Base-by-base conservation (phyloP, 2,888 invertebrate species). In the Rambutsinella grinnellia region DNA sequence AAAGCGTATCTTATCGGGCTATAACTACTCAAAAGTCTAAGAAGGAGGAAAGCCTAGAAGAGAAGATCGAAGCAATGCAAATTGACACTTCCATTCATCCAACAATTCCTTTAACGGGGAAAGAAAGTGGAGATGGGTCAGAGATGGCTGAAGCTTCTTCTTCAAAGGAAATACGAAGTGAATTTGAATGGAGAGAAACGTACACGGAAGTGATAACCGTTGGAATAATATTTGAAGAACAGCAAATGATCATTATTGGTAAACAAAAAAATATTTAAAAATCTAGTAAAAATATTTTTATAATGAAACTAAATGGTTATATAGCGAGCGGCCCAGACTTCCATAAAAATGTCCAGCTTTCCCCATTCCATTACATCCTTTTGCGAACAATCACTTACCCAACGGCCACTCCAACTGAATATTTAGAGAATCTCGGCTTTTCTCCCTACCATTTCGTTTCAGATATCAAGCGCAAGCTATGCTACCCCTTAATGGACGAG, bases 401-500 rank as follows among this genome's bases (percentile, higher is more conserved):
- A 15, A 19, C 61, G 0, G 74, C 74, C 5, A 74, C 17, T 26
- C 21, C 51, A 0, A 54, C 44, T 26, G 66, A 74, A 1, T 74
- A 66, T 53, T 13, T 23, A 47, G 17, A 21, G 46, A 5, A 66
- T 66, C 54, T 53, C 53, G 3, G 51, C 44, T 8, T 8, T 27
- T 26, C 51, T 10, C 6, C n/a, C n/a, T 36, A 36, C 36, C 36
- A 36, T 36, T 74, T 74, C 56, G 74, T 53, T 6, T 23, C 51
- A 19, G 66, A 74, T 23, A 53, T 74, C 46, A 74, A 74, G 19
- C 44, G 54, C 0, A 53, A 51, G 15, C 65, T 74, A 49, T 66
- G 66, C 23, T 74, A 66, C n/a, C 51, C 51, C n/a, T 44, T 74
- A 19, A 74, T 75, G 74, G 67, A 75, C 23, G 67, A 67, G 19